phyloP scores from a whole-genome alignment of 2,888 invertebrate species.

The Thyatira batis region DNA sequence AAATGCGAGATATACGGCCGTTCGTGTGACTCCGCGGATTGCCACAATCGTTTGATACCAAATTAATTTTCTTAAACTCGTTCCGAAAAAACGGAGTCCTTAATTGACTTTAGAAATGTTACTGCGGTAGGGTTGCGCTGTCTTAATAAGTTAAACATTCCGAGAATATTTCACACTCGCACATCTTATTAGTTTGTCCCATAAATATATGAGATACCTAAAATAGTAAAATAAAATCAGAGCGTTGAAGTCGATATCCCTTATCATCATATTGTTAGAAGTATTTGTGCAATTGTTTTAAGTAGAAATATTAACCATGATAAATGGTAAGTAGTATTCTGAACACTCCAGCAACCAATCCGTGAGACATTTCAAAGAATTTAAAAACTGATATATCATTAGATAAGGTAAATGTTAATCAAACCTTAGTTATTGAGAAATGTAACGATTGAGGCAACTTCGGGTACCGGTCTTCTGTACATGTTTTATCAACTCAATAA shows the following conservation, averaged over 20 bases:
- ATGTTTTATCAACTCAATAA: background rate
- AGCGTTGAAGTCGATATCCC: too few relatives aligned
- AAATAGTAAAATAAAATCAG: too few relatives aligned
- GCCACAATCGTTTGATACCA: conserved; percentile 32
- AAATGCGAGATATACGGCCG: conserved; percentile 52
- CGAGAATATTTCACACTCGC: conserved; percentile 1
- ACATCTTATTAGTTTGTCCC: too few relatives aligned
- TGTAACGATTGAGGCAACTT: background rate
- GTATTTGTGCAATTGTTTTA: too few relatives aligned
- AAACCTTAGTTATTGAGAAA: background rate
- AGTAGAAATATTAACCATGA: too few relatives aligned
- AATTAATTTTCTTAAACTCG: conserved; percentile 44
- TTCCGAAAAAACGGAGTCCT: conserved; percentile 36
- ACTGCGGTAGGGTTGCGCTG: conserved; percentile 29
- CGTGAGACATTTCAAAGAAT: too few relatives aligned
- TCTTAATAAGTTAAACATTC: conserved; percentile 31
- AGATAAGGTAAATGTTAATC: background rate
- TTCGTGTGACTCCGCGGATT: conserved; percentile 34
- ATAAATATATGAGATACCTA: too few relatives aligned
- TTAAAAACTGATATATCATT: background rate
- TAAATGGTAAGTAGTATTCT: too few relatives aligned
- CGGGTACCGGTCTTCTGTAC: background rate
- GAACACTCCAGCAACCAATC: too few relatives aligned
- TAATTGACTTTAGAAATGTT: conserved; percentile 52
- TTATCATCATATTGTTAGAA: too few relatives aligned